These are phyloP conservation scores for Lateolabrax maculatus DNA, from an alignment of 2,797 vertebrate species.

Conservation along the genomic window DNA sequence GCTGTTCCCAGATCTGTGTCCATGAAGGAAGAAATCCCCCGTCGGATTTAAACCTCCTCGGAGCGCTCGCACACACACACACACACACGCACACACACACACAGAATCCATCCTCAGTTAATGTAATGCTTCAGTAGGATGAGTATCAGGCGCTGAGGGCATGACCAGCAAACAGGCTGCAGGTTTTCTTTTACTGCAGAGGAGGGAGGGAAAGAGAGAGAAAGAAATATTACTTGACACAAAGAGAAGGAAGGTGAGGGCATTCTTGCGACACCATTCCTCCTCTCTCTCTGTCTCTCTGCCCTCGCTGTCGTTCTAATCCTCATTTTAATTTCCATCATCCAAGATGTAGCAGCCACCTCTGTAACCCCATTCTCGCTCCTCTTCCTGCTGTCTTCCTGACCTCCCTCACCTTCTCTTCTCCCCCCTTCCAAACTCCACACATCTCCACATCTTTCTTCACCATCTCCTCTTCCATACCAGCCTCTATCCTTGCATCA, in stretches of 20 bases:
- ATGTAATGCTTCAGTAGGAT: constrained; percentile 75
- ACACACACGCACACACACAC: constrained; percentile 36
- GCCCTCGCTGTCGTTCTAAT: constrained; percentile 60
- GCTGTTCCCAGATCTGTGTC: constrained; percentile 70
- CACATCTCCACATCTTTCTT: constrained; percentile 34
- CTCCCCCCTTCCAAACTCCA: constrained; percentile 18
- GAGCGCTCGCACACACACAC: constrained; percentile 32
- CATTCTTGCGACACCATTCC: constrained; percentile 54
- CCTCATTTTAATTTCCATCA: constrained; percentile 76
- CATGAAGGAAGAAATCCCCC: constrained; percentile 67
- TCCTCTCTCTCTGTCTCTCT: constrained; percentile 46
- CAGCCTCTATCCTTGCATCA: constrained; percentile 20
- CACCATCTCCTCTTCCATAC: constrained; percentile 27
- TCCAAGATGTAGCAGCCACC: constrained; percentile 54
- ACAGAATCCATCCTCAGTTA: constrained; percentile 51
- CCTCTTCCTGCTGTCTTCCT: constrained; percentile 16
- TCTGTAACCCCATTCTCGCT: constrained; percentile 53
- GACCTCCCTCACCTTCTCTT: neutral
- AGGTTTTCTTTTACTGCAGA: constrained; percentile 59
- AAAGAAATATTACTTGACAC: constrained; percentile 57
- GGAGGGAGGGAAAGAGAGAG: constrained; percentile 16
- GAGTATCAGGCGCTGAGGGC: constrained; percentile 63
- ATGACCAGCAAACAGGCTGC: constrained; percentile 68
- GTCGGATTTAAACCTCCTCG: constrained; percentile 62
- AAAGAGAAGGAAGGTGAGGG: constrained; percentile 59